Evolutionary conservation across 2,797 vertebrate species (phyloP), one percentile per base, ranked within the genome.

Genomic region (Lates japonicus): DNA sequence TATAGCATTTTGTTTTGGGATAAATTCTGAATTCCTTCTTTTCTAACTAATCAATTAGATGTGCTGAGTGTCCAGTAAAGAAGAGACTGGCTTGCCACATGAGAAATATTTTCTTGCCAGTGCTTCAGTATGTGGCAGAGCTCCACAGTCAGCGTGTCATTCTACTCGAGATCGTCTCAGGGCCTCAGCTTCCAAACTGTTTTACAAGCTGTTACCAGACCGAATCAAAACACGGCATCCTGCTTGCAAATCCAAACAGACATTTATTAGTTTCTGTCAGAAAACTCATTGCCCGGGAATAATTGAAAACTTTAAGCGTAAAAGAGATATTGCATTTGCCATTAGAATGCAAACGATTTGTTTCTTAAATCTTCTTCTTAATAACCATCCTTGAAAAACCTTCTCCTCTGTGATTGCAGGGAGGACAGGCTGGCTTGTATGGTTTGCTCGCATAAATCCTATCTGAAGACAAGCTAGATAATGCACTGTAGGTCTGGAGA

Each of bases 401-500:
- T 37, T 75, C 64, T 70, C 25, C 25, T 8, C 29, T 42, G 73
- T 77, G 83, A 90, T 87, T 78, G 74, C 59, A 74, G 48, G 16
- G 70, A 58, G 64, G 55, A 75, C 68, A n/a, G 17, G 52, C 57
- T 17, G 16, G 51, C 60, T 86, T 29, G 33, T 81, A 6, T 55
- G 64, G 74, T 81, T 49, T 20, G 68, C 67, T 33, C 42, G 25
- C 83, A 88, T 93, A 86, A 81, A 91, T 92, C 78, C 82, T 57
- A 74, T 77, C 61, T 29, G 65, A 86, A 77, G 88, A 92, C 84
- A 89, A 85, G 87, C 70, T 16, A 73, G 88, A 92, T 93, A 86
- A 94, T 92, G 81, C 70, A 60, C 74, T 82, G 80, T 80, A 63
- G 86, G 83, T 61, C 70, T 49, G 80, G 71, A 88, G 91, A 94